These are phyloP conservation scores for Spondyliosoma cantharus DNA, from an alignment of 2,797 vertebrate genomes.

Conservation along the genomic window DNA sequence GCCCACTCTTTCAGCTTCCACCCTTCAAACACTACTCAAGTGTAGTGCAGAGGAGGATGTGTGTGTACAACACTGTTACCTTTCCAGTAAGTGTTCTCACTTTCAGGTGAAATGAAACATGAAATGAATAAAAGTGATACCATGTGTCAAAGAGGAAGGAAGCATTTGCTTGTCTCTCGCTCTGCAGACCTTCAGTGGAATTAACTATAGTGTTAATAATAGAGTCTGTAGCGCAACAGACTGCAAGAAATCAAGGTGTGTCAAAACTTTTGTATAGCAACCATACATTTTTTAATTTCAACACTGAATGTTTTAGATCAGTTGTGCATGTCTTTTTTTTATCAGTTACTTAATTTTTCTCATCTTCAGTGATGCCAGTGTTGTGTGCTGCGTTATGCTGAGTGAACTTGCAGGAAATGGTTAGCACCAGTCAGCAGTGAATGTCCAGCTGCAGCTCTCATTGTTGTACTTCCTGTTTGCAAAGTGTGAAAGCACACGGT, in stretches of 20 bases:
- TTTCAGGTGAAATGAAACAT: slow-evolving; percentile 42
- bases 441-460: slow-evolving; percentile 59
- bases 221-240: neutral
- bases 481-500: slow-evolving; percentile 56
- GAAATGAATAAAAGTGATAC: neutral
- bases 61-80: neutral
- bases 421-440: slow-evolving; percentile 57
- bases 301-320: neutral
- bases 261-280: neutral
- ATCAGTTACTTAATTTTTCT: neutral
- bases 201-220: slow-evolving; percentile 12
- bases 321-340: neutral
- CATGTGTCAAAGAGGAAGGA: slow-evolving; percentile 8
- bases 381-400: slow-evolving; percentile 32
- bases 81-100: neutral
- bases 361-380: neutral
- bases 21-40: neutral
- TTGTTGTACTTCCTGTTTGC: slow-evolving; percentile 83
- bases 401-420: slow-evolving; percentile 57
- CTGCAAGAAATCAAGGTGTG: slow-evolving; percentile 29
- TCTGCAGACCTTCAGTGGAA: neutral
- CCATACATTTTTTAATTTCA: neutral
- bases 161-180: neutral
- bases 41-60: neutral
- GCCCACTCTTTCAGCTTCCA: neutral